Percentiles rank a stretch among this genome's conserved stretches.
These are phyloP conservation scores for Prosopocoilus inquinatus DNA, from an alignment of 2,888 invertebrate genomes.

Conservation along the genomic window DNA sequence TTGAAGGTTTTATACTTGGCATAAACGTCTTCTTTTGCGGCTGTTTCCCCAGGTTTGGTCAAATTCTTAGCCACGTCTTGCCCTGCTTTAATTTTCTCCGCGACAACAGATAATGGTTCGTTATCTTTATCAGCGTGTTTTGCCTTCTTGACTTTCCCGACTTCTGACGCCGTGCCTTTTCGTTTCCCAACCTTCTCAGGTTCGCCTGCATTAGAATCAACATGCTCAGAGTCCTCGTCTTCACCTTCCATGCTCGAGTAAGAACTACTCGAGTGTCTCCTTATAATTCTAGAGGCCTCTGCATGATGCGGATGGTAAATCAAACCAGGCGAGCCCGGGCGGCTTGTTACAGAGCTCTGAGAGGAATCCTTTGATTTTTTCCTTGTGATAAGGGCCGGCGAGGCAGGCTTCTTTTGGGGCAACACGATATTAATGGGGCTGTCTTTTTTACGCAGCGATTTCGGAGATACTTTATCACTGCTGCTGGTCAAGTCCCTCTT, in stretches of 20 bases:
- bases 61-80: constrained; percentile 46
- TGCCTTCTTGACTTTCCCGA: constrained; percentile 6
- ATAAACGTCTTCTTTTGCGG: constrained; percentile 23
- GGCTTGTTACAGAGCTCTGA: constrained; percentile 43
- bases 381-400: constrained; percentile 31
- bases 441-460: constrained; percentile 53
- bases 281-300: constrained; percentile 77
- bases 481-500: constrained; percentile 44
- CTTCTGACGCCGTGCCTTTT: constrained; percentile 8
- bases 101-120: constrained; percentile 14
- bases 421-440: constrained; percentile 35
- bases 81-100: constrained; percentile 31
- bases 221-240: constrained; percentile 3
- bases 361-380: constrained; percentile 49
- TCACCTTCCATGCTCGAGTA: constrained; percentile 57
- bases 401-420: constrained; percentile 17
- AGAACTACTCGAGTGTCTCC: constrained; percentile 80
- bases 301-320: constrained; percentile 56
- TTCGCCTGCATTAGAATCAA: constrained; percentile 1
- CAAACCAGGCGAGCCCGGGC: constrained; percentile 61
- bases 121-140: constrained; percentile 20
- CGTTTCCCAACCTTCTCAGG: constrained; percentile 7
- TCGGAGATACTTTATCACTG: constrained; percentile 41
- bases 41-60: constrained; percentile 34
- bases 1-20: constrained; percentile 54